Evolutionary conservation across 2,113 vertebrate genomes (phyloP).

Genomic region (Cromileptes altivelis): DNA sequence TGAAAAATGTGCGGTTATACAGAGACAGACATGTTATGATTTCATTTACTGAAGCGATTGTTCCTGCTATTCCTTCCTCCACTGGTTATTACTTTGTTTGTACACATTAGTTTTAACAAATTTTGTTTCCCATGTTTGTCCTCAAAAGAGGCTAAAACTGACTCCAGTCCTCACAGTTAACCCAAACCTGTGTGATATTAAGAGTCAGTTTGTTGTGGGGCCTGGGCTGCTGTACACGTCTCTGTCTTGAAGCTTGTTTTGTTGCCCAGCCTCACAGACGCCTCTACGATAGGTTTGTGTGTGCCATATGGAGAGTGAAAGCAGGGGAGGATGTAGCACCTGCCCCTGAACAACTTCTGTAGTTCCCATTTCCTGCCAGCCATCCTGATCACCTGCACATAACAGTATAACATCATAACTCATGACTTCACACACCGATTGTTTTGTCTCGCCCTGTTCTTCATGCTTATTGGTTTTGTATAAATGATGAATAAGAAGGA

Average conservation of each 20-base stretch:
- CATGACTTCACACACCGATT: not conserved
- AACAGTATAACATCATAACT: slow-evolving; percentile 1
- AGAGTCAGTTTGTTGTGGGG: not conserved
- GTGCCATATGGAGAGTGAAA: slow-evolving; percentile 66
- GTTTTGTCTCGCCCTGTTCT: not conserved
- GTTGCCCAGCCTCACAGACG: not conserved
- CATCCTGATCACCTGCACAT: slow-evolving; percentile 5
- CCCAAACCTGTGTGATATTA: not conserved
- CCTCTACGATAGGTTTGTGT: slow-evolving; percentile 34
- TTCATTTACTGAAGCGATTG: not conserved
- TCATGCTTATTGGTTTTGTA: slow-evolving; percentile 4
- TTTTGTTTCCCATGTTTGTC: slow-evolving; percentile 27
- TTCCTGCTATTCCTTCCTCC: slow-evolving; percentile 3
- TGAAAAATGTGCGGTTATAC: not conserved
- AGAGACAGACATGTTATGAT: slow-evolving; percentile 10
- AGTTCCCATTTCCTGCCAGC: slow-evolving; percentile 18
- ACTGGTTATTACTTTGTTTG: slow-evolving; percentile 23
- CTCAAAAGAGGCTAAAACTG: not conserved
- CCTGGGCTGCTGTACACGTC: not conserved
- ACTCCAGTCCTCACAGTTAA: slow-evolving; percentile 2
- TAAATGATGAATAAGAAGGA: not conserved
- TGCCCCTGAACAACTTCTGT: slow-evolving; percentile 12
- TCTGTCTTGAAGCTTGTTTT: slow-evolving; percentile 22
- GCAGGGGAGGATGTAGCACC: slow-evolving; percentile 40
- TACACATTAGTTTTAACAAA: slow-evolving; percentile 65